These are phyloP conservation scores for Dexiosoma caninum DNA, from an alignment of 2,888 invertebrate genomes.

Conservation along the genomic window DNA sequence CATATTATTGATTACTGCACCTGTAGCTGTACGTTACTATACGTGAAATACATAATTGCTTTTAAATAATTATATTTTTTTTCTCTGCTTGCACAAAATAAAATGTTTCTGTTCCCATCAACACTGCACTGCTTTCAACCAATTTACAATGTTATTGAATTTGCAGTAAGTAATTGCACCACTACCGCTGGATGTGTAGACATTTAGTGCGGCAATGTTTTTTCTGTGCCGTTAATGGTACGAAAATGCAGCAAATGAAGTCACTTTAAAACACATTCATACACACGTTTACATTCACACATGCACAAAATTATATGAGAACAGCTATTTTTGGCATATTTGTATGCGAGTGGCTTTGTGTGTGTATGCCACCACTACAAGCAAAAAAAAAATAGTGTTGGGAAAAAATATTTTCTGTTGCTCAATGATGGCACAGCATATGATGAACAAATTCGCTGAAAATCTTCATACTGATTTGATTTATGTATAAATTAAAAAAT, in stretches of 20 bases:
- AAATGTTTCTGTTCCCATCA: no score
- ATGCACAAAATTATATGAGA: background rate
- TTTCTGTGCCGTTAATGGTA: slow-evolving; percentile 33
- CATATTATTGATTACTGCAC: no score
- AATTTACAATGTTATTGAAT: slow-evolving; percentile 60
- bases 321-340: background rate
- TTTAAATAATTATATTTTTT: no score
- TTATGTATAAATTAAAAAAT: background rate
- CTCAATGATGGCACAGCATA: slow-evolving; percentile 36
- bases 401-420: slow-evolving; percentile 39
- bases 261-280: slow-evolving; percentile 16
- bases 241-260: slow-evolving; percentile 46
- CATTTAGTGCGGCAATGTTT: slow-evolving; percentile 33
- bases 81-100: no score
- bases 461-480: slow-evolving; percentile 22
- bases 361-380: background rate
- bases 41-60: no score
- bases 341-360: background rate
- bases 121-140: slow-evolving; percentile 30
- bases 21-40: no score
- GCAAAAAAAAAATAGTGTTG: slow-evolving; percentile 40
- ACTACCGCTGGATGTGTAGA: slow-evolving; percentile 54
- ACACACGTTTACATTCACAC: background rate
- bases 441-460: slow-evolving; percentile 3
- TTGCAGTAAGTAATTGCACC: slow-evolving; percentile 55